Evolutionary conservation across 2,113 vertebrate genomes (phyloP).

Genomic region (Lampris incognitus): DNA sequence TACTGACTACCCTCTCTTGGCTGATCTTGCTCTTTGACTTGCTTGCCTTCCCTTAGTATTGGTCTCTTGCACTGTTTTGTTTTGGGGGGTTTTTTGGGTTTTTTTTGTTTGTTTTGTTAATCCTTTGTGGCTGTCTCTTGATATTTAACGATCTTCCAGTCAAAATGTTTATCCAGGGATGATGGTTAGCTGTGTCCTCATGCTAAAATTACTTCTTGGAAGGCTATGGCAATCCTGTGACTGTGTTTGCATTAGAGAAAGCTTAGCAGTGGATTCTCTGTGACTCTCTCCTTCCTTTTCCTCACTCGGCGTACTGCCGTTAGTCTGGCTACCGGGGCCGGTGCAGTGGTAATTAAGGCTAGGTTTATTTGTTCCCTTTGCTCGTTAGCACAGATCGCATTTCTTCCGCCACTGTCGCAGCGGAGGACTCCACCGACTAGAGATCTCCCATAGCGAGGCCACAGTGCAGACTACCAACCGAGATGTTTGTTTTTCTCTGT

Average conservation of each 20-base stretch:
- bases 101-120: background rate
- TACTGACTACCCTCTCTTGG: background rate
- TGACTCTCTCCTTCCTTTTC: conserved; percentile 9
- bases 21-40: too few species aligned
- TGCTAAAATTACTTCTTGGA: conserved; percentile 47
- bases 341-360: conserved; percentile 25
- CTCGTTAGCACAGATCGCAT: conserved; percentile 48
- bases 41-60: too few species aligned
- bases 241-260: conserved; percentile 48
- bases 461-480: conserved; percentile 14
- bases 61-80: too few species aligned
- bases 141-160: conserved; percentile 10
- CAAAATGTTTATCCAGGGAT: conserved; percentile 41
- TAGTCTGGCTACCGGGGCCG: conserved; percentile 23
- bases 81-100: background rate
- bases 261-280: conserved; percentile 44
- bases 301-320: background rate
- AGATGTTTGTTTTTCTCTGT: conserved; percentile 20
- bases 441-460: background rate
- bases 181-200: background rate
- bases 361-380: conserved; percentile 42
- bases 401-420: background rate
- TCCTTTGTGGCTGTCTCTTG: background rate
- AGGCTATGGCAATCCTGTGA: conserved; percentile 45
- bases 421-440: background rate